Evolutionary conservation across 35 echinoderm and acorn worm genomes (phyloP), one percentile per base, ranked within the genome.

Genomic region (Heliocidaris erythrogramma): DNA sequence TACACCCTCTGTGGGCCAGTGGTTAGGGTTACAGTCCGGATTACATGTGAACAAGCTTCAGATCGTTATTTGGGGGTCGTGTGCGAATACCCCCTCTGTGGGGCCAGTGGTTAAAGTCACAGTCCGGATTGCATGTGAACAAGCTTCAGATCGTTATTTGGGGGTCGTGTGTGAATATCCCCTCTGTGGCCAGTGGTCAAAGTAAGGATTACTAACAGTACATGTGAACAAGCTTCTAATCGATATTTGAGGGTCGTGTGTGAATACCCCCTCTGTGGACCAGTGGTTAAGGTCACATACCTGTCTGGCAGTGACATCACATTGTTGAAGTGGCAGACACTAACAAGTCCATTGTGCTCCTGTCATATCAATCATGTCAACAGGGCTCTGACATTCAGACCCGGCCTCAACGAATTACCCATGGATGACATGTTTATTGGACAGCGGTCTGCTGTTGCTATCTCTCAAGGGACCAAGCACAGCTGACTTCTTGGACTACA

Each of bases 261-360:
- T 78, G 65, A n/a, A 78, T 18, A 78, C 65, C 65, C 65, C 65
- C 65, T 78, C 65, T 78, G 65, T 78, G 65, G 65, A 21, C 65
- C 65, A 18, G 65, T 78, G 65, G 65, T 78, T 78, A 78, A 78
- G 65, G 65, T 78, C 65, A 78, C 65, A 78, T 78, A 78, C 21
- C 65, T 78, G 65, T 78, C 65, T 78, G 65, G 65, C 18, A 56
- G 52, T 56, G 65, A 21, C 65, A 78, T 78, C 65, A 78, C 65
- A 17, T 78, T n/a, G 27, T 21, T 78, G 21, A 78, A 78, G 65
- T 78, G 65, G 65, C 65, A 78, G 65, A 78, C 65, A 24, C 21
- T n/a, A 78, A 78, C 65, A 78, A 18, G 65, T 78, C 65, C 27
- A 78, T 78, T n/a, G 65, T 78, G 65, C 17, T 27, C 65, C 17